Percentiles rank a stretch among this genome's conserved stretches.
These are phyloP conservation scores for Bedellia somnulentella DNA, from an alignment of 2,888 invertebrate genomes.

Conservation along the genomic window DNA sequence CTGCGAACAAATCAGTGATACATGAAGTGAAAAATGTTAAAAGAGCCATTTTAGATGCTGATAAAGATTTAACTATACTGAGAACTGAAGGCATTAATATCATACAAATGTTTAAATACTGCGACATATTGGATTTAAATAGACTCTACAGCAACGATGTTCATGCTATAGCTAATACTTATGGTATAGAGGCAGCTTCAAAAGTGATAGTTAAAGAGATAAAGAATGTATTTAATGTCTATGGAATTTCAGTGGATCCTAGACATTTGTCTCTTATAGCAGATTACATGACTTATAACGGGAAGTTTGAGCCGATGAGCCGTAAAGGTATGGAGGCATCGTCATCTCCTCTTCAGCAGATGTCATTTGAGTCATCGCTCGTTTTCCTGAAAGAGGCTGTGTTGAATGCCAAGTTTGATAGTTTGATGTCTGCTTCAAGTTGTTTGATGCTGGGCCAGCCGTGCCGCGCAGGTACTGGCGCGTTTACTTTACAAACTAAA, in stretches of 20 bases:
- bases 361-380: conserved; percentile 95
- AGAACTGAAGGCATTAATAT: conserved; percentile 97
- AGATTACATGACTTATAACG: conserved; percentile 98
- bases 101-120: conserved; percentile 83
- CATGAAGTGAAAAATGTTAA: conserved; percentile 80
- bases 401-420: conserved; percentile 70
- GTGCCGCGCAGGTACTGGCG: conserved; percentile 81
- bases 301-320: conserved; percentile 86
- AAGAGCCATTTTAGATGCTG: conserved; percentile 79
- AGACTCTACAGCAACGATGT: conserved; percentile 92
- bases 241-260: conserved; percentile 94
- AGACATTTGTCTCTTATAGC: conserved; percentile 91
- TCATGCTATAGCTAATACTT: conserved; percentile 84
- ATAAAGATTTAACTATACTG: conserved; percentile 66
- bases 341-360: conserved; percentile 95
- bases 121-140: conserved; percentile 76
- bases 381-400: conserved; percentile 82
- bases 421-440: conserved; percentile 81
- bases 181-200: conserved; percentile 95
- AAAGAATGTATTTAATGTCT: conserved; percentile 93
- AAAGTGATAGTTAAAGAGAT: conserved; percentile 92
- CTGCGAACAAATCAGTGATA: conserved; percentile 73
- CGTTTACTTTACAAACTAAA: conserved; percentile 61
- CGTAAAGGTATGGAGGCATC: conserved; percentile 87
- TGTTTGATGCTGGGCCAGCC: conserved; percentile 85